These are phyloP conservation scores for Troides oblongomaculatus DNA, from an alignment of 2,888 invertebrate genomes.

Conservation along the genomic window DNA sequence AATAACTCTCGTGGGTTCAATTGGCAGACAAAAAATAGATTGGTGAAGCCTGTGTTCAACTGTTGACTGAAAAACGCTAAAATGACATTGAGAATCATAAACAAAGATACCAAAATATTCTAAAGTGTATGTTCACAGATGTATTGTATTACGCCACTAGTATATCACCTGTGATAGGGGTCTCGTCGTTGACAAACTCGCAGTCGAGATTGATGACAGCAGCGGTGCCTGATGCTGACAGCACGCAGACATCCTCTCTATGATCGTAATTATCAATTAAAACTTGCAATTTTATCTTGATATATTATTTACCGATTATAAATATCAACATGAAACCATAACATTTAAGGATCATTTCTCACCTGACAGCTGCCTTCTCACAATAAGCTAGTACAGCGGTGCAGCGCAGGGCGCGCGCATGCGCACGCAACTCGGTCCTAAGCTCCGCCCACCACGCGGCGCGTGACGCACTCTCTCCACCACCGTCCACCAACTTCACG, in stretches of 20 bases:
- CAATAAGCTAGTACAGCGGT: slow-evolving; percentile 96
- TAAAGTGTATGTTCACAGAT: too few species aligned
- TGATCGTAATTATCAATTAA: background rate
- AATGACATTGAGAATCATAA: too few species aligned
- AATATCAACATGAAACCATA: too few species aligned
- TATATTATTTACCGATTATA: too few species aligned
- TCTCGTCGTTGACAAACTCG: slow-evolving; percentile 61
- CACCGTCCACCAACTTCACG: slow-evolving; percentile 81
- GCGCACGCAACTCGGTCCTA: slow-evolving; percentile 95
- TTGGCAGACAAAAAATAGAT: too few species aligned
- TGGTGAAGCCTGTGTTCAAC: too few species aligned
- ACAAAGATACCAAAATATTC: too few species aligned
- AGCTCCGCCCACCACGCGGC: slow-evolving; percentile 99
- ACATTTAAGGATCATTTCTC: slow-evolving; percentile 41
- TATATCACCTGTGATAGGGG: slow-evolving; percentile 43
- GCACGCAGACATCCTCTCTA: slow-evolving; percentile 96
- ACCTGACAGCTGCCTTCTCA: slow-evolving; percentile 97
- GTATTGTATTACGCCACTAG: background rate
- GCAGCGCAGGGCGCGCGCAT: slow-evolving; percentile 94
- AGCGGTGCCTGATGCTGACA: slow-evolving; percentile 96
- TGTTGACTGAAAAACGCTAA: too few species aligned
- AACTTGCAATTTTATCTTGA: too few species aligned
- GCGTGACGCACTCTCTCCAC: slow-evolving; percentile 93
- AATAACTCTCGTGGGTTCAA: too few species aligned
- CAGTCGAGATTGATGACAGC: slow-evolving; percentile 84